Percentiles rank a stretch among this genome's conserved stretches.
Evolutionary conservation across 1,140 invertebrate genomes (phyloP).

Genomic region (Pseudomyrmex cubaensis): DNA sequence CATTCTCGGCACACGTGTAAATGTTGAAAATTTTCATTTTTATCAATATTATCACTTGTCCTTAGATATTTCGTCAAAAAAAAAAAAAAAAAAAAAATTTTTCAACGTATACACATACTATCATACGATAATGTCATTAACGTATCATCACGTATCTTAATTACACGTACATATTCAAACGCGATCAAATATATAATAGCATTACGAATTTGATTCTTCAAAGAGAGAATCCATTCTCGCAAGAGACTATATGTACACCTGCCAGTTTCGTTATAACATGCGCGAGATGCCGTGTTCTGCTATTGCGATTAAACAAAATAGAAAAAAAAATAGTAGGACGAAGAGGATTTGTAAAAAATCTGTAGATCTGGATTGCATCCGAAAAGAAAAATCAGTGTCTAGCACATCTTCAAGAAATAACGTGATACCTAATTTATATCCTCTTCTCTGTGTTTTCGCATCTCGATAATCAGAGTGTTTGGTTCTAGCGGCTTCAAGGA

Average conservation of each 20-base stretch:
- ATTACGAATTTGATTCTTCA: slow-evolving; percentile 11
- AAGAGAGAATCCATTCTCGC: not conserved
- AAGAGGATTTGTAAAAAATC: no score
- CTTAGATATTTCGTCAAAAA: no score
- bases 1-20: not conserved
- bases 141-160: not conserved
- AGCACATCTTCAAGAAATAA: not conserved
- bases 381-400: no score
- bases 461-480: slow-evolving; percentile 13
- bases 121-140: slow-evolving; percentile 1
- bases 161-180: not conserved
- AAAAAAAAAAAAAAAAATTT: not conserved
- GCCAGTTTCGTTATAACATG: not conserved
- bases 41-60: no score
- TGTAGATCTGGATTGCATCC: no score
- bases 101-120: not conserved
- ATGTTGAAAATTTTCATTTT: no score
- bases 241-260: slow-evolving; percentile 45
- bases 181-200: not conserved
- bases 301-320: not conserved
- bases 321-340: not conserved
- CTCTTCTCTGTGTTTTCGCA: not conserved
- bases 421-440: not conserved
- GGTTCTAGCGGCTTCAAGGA: not conserved
- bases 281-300: not conserved